phyloP scores from a whole-genome alignment of 2,797 vertebrate species.

The Brotula barbata region DNA sequence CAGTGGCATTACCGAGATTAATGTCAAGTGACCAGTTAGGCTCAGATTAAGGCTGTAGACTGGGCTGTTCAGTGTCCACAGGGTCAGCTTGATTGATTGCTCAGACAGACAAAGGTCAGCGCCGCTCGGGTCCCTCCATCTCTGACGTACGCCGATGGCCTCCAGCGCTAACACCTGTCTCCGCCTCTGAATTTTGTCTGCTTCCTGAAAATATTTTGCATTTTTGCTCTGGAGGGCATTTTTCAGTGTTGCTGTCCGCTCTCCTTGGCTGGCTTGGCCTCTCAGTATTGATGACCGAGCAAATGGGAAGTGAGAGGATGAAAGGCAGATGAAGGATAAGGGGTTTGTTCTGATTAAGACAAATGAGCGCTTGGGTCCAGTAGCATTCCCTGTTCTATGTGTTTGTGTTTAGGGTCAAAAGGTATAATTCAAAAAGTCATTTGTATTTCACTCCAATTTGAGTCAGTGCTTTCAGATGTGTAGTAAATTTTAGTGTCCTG shows the following conservation, averaged over 20 bases:
- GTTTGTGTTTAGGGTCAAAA: constrained; percentile 51
- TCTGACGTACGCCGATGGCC: constrained; percentile 16
- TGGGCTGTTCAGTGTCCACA: constrained; percentile 28
- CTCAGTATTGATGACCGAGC: constrained; percentile 47
- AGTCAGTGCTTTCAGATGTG: constrained; percentile 49
- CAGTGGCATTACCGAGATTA: constrained; percentile 55
- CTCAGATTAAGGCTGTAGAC: constrained; percentile 54
- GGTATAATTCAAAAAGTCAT: constrained; percentile 41
- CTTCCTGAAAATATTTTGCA: constrained; percentile 19
- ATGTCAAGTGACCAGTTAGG: constrained; percentile 57
- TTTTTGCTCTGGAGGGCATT: constrained; percentile 40
- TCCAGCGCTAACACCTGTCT: neutral
- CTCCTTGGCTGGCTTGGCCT: constrained; percentile 31
- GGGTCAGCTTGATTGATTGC: constrained; percentile 66
- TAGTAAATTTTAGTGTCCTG: constrained; percentile 36
- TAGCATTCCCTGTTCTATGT: constrained; percentile 7
- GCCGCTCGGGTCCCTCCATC: constrained; percentile 17
- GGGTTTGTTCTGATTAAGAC: constrained; percentile 56
- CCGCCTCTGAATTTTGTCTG: constrained; percentile 25
- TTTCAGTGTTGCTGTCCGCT: constrained; percentile 33
- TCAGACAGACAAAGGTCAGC: constrained; percentile 57
- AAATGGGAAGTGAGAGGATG: constrained; percentile 57
- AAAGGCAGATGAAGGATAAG: constrained; percentile 54
- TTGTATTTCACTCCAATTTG: constrained; percentile 35
- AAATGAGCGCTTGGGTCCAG: constrained; percentile 44